Percentiles rank a stretch among this genome's conserved stretches.
phyloP scores from a whole-genome alignment of 2,113 vertebrate species.

The Onychostruthus taczanowskii region DNA sequence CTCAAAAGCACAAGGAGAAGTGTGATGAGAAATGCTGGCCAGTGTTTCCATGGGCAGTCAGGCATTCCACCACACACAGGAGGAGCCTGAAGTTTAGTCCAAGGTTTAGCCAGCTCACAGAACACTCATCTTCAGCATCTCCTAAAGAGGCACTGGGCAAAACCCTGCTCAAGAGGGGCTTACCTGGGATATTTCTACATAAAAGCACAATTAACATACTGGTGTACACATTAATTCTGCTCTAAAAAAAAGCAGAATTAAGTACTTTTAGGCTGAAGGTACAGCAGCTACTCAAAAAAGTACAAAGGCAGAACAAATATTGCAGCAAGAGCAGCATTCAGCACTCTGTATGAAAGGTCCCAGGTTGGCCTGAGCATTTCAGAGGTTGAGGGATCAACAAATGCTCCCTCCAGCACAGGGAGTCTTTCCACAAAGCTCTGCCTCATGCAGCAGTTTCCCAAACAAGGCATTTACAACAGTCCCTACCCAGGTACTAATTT shows the following conservation, averaged over 20 bases:
- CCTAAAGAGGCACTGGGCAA: neutral
- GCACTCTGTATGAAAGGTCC: neutral
- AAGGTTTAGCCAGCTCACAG: neutral
- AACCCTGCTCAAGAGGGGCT: accelerated
- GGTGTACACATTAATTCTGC: neutral
- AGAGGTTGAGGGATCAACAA: neutral
- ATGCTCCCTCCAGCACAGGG: neutral
- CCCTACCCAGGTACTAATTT: neutral
- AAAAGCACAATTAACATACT: neutral
- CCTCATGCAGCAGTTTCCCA: neutral
- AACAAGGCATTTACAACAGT: neutral
- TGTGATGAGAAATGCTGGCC: neutral
- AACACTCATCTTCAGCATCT: neutral
- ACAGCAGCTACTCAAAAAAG: neutral
- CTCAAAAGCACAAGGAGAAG: neutral
- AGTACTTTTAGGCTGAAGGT: neutral
- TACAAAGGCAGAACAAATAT: neutral
- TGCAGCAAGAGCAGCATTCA: neutral
- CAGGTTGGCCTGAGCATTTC: neutral
- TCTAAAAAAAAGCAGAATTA: neutral
- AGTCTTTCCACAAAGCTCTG: neutral
- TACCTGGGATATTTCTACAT: neutral
- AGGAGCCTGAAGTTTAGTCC: neutral
- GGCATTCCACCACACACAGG: neutral
- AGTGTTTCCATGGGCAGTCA: neutral